A percentile compares a stretch with the other conserved stretches of the same genome.
phyloP scores from a whole-genome alignment of 2,888 invertebrate genomes.

The Scaptodrosophila latifasciaeformis region DNA sequence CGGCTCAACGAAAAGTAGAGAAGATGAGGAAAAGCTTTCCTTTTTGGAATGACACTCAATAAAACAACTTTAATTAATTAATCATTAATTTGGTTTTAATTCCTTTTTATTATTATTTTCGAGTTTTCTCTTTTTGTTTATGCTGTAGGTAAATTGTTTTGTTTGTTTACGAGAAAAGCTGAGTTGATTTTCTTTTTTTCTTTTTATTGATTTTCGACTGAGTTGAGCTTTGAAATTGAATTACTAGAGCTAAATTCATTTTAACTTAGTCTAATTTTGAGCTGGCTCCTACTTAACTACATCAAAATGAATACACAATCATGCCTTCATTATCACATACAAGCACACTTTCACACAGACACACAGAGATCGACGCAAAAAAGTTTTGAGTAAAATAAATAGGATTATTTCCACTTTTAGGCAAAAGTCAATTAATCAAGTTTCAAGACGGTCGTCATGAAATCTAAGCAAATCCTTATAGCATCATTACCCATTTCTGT shows the following conservation, averaged over 20 bases:
- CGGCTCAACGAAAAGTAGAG: background rate
- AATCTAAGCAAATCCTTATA: too few species aligned
- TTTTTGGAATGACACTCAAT: slow-evolving; percentile 30
- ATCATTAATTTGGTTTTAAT: slow-evolving; percentile 49
- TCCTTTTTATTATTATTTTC: slow-evolving; percentile 26
- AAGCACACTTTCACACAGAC: slow-evolving; percentile 1
- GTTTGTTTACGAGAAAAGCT: slow-evolving; percentile 4
- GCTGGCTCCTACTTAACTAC: slow-evolving; percentile 32
- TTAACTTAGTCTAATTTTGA: slow-evolving; percentile 37
- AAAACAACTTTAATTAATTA: slow-evolving; percentile 64
- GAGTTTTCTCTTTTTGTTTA: slow-evolving; percentile 33
- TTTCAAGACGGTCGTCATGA: too few species aligned
- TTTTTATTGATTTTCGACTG: background rate
- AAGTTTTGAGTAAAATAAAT: too few species aligned
- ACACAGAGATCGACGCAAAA: slow-evolving; percentile 1
- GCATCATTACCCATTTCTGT: too few species aligned
- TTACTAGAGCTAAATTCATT: slow-evolving; percentile 42
- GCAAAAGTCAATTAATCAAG: too few species aligned
- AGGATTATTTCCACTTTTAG: too few species aligned
- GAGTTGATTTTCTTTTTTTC: background rate
- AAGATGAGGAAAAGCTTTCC: too few species aligned
- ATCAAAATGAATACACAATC: background rate
- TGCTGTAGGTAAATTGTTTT: slow-evolving; percentile 29
- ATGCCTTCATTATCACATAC: background rate
- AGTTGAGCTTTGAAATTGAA: slow-evolving; percentile 27